Conservation (phyloP, 2,888 invertebrate species). For the Ptilodon capucinus region DNA sequence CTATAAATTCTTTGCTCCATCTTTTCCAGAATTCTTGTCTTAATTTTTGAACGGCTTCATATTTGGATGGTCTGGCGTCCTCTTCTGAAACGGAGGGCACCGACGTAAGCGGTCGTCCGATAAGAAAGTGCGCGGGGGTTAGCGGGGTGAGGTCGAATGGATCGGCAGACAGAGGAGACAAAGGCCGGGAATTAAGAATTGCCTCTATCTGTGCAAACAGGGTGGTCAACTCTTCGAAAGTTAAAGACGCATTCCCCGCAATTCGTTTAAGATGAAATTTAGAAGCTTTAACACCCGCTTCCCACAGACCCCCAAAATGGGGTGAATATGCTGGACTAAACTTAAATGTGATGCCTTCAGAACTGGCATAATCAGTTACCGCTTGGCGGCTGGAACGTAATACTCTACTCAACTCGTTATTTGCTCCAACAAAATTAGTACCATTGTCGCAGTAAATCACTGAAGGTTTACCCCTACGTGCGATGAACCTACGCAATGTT, state of each 20-base stretch:
- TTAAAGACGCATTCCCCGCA: neutral
- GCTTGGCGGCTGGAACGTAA: conserved; percentile 6
- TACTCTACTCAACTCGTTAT: conserved; percentile 19
- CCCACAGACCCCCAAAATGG: conserved; percentile 13
- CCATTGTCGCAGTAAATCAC: conserved; percentile 21
- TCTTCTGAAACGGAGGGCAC: neutral
- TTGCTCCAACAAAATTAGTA: conserved; percentile 22
- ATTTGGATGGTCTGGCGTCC: neutral
- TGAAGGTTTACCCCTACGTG: conserved; percentile 16
- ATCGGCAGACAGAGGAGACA: conserved; percentile 4
- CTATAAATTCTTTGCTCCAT: neutral
- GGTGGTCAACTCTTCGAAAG: conserved; percentile 5
- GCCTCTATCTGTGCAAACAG: conserved; percentile 7
- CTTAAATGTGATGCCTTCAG: conserved; percentile 17
- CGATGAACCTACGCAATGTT: too few species aligned
- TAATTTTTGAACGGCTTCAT: neutral
- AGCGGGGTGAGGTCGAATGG: conserved; percentile 1
- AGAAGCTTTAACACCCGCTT: conserved; percentile 10
- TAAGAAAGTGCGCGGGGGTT: conserved; percentile 5
- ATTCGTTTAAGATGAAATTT: conserved; percentile 13
- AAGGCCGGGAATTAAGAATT: conserved; percentile 5
- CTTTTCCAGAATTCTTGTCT: neutral
- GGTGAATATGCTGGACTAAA: conserved; percentile 17
- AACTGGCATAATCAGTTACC: conserved; percentile 7
- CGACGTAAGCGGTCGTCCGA: neutral